Evolutionary conservation across 1,140 invertebrate species (phyloP), one percentile per base, ranked within the genome.

Genomic region (Cydia fagiglandana): DNA sequence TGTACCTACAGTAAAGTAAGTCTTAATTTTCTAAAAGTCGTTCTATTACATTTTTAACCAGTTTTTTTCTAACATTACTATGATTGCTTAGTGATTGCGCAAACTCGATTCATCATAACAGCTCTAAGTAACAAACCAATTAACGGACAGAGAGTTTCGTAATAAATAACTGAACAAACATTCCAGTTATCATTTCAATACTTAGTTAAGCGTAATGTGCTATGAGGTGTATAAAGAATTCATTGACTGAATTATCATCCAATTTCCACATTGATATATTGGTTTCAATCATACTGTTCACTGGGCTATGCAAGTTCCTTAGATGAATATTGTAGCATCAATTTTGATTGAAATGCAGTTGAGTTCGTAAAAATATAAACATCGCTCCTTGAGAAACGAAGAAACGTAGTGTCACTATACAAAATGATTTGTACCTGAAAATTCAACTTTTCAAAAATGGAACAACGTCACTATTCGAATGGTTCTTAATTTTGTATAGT

Each of bases 111-210:
- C 47, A 74, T 77, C 66, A 80, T 77, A 75, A 77, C 53, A 75
- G 74, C 64, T 41, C 38, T 28, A 38, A 75, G 77, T 75, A 79
- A 61, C 30, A 47, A 75, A 45, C 73, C 77, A 83, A 80, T 83
- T 80, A 83, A 79, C 66, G 70, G 73, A 76, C 68, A 64, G 50
- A 74, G 64, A 76, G 53, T 80, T 77, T 76, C 75, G 76, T 75
- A 82, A 82, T 73, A 75, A 79, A 79, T 81, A 75, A 75, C 47
- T 56, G 66, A 74, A 75, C 75, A 61, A 77, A 76, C 78, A 79
- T 79, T 76, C 78, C 76, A 74, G 73, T 78, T 80, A 81, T 81
- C 81, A 86, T 86, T 86, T 80, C 82, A 84, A 84, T 80, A 76
- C 76, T 80, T 79, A 77, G 56, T 24, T 24, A 24, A 61, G 56